Evolutionary conservation across 1,140 invertebrate genomes (phyloP), one percentile per base, ranked within the genome.

Genomic region (Diuraphis noxia): DNA sequence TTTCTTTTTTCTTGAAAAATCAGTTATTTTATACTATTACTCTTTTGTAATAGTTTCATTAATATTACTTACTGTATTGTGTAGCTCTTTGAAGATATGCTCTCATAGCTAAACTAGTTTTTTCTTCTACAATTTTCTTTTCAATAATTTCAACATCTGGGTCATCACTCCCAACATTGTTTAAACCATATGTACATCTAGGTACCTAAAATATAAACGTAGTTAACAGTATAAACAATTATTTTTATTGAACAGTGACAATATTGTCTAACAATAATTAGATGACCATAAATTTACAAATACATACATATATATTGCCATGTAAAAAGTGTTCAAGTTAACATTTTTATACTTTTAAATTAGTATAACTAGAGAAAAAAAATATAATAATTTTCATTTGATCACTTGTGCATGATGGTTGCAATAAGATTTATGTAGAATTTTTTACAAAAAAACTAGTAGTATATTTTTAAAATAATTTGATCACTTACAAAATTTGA

Each of bases 51-150:
- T 30, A 63, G 30, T 81, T 40, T 6, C 5, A 19, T 23, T 46
- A 52, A 91, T 81, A 56, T 81, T 43, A 93, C 93, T 93, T 94
- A 96, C 96, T 96, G 93, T 98, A 96, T 93, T 96, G 95, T 94
- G 95, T 95, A 40, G 97, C 96, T 93, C 97, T 94, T 94, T 98
- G 96, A 88, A 99, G 94, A 94, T 98, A 99, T 1, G 96, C 95
- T 94, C 95, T 95, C 98, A 99, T 98, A 56, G 97, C 97, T 94
- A 97, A 97, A 93, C 96, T 98, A 9, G 96, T 94, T 93, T 95
- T 96, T 93, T 96, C 95, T 93, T 95, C 92, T 25, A 43, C 84
- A 23, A 92, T 91, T 89, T 77, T 86, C 36, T 79, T 91, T 41
- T 92, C 88, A n/a, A 43, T 38, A 91, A 92, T 88, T 46, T 79